phyloP scores from a whole-genome alignment of 2,797 vertebrate genomes.

The Onychomys arenicola region DNA sequence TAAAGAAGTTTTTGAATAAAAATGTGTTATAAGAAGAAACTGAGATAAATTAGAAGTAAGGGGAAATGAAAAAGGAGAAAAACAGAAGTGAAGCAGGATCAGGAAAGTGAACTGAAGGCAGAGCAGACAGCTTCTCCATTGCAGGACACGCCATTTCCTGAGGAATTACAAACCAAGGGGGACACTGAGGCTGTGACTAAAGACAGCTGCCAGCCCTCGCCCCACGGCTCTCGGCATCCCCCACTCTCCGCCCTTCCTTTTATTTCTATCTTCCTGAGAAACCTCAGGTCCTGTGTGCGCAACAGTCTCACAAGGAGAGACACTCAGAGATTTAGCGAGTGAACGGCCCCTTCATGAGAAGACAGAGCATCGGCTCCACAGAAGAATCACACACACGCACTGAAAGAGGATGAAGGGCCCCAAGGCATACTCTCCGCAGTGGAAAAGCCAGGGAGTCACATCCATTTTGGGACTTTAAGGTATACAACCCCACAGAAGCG shows the following conservation, averaged over 20 bases:
- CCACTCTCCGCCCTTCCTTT: background rate
- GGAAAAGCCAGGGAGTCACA: background rate
- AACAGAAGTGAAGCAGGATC: constrained; percentile 23
- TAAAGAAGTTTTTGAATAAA: constrained; percentile 45
- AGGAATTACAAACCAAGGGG: constrained; percentile 66
- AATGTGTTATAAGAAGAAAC: constrained; percentile 20
- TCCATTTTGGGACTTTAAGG: background rate
- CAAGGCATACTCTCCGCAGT: background rate
- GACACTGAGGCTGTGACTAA: background rate
- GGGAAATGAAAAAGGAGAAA: constrained; percentile 38
- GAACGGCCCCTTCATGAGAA: background rate
- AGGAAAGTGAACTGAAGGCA: background rate
- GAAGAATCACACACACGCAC: background rate
- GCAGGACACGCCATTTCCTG: background rate
- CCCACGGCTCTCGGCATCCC: too few relatives aligned
- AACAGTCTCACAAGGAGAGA: background rate
- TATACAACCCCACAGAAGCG: background rate
- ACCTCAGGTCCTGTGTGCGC: background rate
- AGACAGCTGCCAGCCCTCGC: background rate
- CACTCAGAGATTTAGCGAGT: background rate
- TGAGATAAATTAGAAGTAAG: constrained; percentile 58
- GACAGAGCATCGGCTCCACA: background rate
- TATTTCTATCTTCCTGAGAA: background rate
- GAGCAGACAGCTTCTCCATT: background rate
- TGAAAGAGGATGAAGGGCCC: background rate